Conservation (phyloP, 2,888 invertebrate species). For the Eristalis pertinax region DNA sequence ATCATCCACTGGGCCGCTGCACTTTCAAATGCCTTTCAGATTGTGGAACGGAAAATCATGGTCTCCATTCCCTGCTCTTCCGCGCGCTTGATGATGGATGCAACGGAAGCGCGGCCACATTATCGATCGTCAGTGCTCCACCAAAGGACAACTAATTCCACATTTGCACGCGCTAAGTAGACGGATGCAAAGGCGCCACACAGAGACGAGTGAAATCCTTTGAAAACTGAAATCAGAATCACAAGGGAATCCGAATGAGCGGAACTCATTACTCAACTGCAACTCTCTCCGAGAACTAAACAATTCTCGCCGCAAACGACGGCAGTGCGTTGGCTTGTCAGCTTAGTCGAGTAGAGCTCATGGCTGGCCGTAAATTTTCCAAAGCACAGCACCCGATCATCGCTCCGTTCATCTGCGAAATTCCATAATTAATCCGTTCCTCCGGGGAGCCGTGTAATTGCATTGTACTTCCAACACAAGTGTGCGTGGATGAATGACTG, state of each 20-base stretch:
- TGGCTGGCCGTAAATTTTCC: background rate
- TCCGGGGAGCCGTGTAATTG: background rate
- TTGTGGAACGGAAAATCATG: too few relatives aligned
- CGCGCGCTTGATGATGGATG: too few relatives aligned
- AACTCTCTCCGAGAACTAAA: too few relatives aligned
- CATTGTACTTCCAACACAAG: background rate
- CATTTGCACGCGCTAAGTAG: background rate
- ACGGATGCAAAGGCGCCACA: background rate
- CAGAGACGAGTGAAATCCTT: background rate
- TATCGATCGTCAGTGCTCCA: background rate
- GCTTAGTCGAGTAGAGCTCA: background rate
- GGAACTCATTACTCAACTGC: too few relatives aligned
- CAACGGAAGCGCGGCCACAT: too few relatives aligned
- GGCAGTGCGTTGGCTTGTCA: background rate
- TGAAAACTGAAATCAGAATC: background rate
- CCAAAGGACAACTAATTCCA: background rate
- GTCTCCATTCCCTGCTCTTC: too few relatives aligned
- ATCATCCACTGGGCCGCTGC: too few relatives aligned
- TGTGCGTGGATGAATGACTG: background rate
- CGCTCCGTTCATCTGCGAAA: background rate
- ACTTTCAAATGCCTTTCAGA: too few relatives aligned
- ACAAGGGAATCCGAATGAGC: too few relatives aligned
- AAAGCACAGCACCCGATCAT: too few relatives aligned
- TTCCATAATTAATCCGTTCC: background rate
- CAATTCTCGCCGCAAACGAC: background rate